A percentile compares a stretch with the other conserved stretches of the same genome.
Conservation (phyloP, 2,888 invertebrate genomes). For the Pedicia rivosa region DNA sequence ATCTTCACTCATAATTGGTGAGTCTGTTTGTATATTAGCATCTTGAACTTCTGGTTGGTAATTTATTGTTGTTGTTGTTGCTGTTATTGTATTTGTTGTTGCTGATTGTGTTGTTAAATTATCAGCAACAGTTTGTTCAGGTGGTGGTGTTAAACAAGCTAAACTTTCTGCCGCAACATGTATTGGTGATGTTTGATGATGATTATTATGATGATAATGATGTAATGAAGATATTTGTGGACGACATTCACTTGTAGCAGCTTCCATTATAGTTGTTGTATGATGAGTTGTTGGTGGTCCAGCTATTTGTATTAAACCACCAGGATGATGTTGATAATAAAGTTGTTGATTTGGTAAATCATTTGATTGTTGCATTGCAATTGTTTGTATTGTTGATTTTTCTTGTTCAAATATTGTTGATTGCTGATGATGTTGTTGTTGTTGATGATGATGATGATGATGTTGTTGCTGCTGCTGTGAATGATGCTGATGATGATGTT, state of each 20-base stretch:
- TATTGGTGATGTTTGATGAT: slow-evolving; percentile 6
- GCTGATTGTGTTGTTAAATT: too few species aligned
- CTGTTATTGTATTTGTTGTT: too few species aligned
- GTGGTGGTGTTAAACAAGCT: slow-evolving; percentile 40
- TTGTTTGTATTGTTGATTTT: slow-evolving; percentile 15
- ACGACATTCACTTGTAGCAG: slow-evolving; percentile 6
- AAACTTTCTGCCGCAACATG: slow-evolving; percentile 6
- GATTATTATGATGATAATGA: slow-evolving; percentile 1
- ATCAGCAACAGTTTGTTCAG: too few species aligned
- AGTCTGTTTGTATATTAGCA: slow-evolving; percentile 71
- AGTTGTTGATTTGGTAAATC: slow-evolving; percentile 13
- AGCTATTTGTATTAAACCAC: slow-evolving; percentile 13
- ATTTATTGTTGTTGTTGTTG: background rate
- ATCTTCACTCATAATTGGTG: slow-evolving; percentile 51
- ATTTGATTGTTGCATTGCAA: slow-evolving; percentile 13
- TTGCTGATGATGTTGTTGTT: slow-evolving; percentile 18
- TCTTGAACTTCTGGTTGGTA: slow-evolving; percentile 53
- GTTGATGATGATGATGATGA: slow-evolving; percentile 17
- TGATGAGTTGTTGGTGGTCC: slow-evolving; percentile 7
- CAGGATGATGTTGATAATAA: slow-evolving; percentile 13
- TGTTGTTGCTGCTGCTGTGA: slow-evolving; percentile 17
- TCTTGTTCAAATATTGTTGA: slow-evolving; percentile 17
- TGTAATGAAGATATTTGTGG: slow-evolving; percentile 4
- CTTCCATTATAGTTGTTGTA: background rate
- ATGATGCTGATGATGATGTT: slow-evolving; percentile 17